Conservation (phyloP, 2,113 vertebrate species). For the Pelmatolapia mariae region DNA sequence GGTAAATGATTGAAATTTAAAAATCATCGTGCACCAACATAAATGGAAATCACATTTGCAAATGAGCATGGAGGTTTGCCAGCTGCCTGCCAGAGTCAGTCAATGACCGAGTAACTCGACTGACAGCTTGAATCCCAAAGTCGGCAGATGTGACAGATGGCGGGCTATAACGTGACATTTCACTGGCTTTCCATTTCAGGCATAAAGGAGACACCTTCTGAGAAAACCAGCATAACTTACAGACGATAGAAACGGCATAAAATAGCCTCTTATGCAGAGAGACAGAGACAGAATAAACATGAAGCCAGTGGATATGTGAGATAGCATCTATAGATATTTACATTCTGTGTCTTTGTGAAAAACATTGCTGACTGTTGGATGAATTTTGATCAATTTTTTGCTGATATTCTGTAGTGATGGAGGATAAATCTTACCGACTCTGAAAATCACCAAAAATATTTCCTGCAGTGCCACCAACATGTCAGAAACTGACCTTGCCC, state of each 20-base stretch:
- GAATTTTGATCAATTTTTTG: neutral
- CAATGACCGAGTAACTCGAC: neutral
- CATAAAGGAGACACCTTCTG: neutral
- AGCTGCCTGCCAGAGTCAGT: neutral
- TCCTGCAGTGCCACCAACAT: neutral
- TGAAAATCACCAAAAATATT: neutral
- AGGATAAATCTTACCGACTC: accelerated
- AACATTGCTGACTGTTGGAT: neutral
- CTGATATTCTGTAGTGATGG: neutral
- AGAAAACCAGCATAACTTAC: neutral
- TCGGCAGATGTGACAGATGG: neutral
- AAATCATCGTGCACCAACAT: neutral
- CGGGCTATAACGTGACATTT: neutral
- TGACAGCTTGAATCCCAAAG: neutral
- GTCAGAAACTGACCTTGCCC: neutral
- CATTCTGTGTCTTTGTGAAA: neutral
- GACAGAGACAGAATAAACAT: neutral
- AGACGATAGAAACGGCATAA: neutral
- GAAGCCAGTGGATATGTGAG: neutral
- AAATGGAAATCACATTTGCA: neutral
- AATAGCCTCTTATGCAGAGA: neutral
- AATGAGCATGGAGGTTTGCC: neutral
- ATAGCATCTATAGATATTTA: neutral
- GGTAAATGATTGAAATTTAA: neutral
- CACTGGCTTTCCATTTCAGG: neutral